Percentiles rank a stretch among this genome's conserved stretches.
Conservation (phyloP, 2,888 invertebrate species). For the Torymus texanus region DNA sequence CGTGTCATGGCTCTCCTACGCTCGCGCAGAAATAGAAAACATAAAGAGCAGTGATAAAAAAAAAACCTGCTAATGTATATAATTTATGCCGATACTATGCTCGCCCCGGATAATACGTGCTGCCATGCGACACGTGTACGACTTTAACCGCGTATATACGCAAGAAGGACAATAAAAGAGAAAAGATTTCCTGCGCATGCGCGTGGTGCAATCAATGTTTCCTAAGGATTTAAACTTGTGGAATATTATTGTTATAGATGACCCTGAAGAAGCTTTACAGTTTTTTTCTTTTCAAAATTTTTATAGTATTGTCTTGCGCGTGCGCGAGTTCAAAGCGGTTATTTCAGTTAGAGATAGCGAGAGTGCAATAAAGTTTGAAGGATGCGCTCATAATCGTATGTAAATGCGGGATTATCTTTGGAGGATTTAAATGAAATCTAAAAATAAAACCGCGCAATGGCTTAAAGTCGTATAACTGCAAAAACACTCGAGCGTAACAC, state of each 20-base stretch:
- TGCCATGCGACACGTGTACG: slow-evolving; percentile 9
- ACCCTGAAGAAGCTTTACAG: background rate
- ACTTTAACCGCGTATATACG: slow-evolving; percentile 10
- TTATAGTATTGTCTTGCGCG: too few relatives aligned
- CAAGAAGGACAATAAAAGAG: slow-evolving; percentile 45
- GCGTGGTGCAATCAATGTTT: background rate
- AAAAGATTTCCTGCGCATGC: slow-evolving; percentile 31
- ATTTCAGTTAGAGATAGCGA: too few relatives aligned
- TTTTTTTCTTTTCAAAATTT: background rate
- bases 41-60: slow-evolving; percentile 23
- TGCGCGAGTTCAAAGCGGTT: too few relatives aligned
- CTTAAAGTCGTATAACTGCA: too few relatives aligned
- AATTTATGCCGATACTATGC: slow-evolving; percentile 35
- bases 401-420: too few relatives aligned
- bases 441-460: too few relatives aligned
- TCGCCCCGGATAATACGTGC: slow-evolving; percentile 12
- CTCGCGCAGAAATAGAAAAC: slow-evolving; percentile 33
- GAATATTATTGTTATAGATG: slow-evolving; percentile 2
- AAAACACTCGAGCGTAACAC: too few relatives aligned
- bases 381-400: too few relatives aligned
- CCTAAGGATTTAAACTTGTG: background rate
- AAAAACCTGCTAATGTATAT: slow-evolving; percentile 29
- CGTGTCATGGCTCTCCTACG: slow-evolving; percentile 17
- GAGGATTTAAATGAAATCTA: too few relatives aligned
- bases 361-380: too few relatives aligned